Evolutionary conservation across 2,113 vertebrate species (phyloP).

Genomic region (Vulpes ferrilata): DNA sequence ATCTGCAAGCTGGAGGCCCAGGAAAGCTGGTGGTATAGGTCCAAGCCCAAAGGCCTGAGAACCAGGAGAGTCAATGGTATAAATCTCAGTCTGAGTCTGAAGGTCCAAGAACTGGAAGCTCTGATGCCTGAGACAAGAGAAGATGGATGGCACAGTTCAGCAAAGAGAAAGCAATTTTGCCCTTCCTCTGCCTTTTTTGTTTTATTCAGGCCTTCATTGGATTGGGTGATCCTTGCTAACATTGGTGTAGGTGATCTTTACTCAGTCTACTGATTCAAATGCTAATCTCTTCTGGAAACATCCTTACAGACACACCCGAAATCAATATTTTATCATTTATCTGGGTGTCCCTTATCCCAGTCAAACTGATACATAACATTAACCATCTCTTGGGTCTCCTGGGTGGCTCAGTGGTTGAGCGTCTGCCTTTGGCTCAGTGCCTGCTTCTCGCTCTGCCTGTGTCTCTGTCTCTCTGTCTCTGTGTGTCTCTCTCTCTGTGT

Average conservation of each 20-base stretch:
- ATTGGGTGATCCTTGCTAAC: neutral
- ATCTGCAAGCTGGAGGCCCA: neutral
- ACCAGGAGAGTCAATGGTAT: neutral
- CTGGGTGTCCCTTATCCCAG: neutral
- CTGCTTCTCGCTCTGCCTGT: too few relatives aligned
- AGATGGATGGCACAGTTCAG: neutral
- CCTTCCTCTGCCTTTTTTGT: neutral
- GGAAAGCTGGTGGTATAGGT: neutral
- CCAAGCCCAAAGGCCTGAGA: neutral
- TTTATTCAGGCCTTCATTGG: neutral
- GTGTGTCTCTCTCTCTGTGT: neutral
- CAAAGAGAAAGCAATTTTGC: neutral
- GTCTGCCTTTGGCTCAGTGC: too few relatives aligned
- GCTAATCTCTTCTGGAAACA: neutral
- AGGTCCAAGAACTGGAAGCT: neutral
- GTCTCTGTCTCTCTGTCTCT: neutral
- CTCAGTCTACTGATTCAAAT: neutral
- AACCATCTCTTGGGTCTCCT: neutral
- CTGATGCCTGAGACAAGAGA: neutral
- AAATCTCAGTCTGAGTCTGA: neutral
- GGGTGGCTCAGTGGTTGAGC: too few relatives aligned
- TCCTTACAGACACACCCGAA: neutral
- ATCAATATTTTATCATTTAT: neutral
- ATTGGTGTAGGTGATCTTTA: neutral
- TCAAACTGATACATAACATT: neutral